Conservation (phyloP, 2,113 vertebrate genomes). For the Crotalus viridis region DNA sequence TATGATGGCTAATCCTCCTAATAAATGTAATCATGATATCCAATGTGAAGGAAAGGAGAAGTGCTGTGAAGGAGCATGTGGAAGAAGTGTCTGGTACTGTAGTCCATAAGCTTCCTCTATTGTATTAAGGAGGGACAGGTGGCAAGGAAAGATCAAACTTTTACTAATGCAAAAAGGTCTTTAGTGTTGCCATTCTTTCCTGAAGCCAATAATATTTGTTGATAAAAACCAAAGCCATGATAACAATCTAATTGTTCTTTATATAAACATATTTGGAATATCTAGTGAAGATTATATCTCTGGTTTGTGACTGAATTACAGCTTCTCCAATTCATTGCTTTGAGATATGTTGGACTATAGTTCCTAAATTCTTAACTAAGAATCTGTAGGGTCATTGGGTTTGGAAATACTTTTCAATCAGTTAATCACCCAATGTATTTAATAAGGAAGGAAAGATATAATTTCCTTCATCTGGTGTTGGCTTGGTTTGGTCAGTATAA, state of each 20-base stretch:
- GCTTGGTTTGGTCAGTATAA: background rate
- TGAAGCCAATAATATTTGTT: background rate
- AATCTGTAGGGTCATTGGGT: too few species aligned
- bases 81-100: background rate
- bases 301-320: background rate
- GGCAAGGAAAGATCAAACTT: background rate
- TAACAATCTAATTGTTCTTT: background rate
- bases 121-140: background rate
- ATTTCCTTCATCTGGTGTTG: background rate
- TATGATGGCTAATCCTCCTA: background rate
- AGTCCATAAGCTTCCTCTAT: background rate
- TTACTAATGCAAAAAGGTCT: background rate
- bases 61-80: background rate
- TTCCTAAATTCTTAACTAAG: background rate
- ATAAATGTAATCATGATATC: background rate
- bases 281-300: background rate
- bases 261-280: background rate
- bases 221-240: background rate
- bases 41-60: background rate
- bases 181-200: background rate
- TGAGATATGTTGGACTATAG: background rate
- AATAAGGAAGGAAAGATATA: background rate
- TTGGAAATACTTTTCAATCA: background rate
- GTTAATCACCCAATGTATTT: background rate
- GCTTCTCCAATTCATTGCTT: background rate